These are phyloP conservation scores for Dasypolia templi DNA, from an alignment of 2,888 invertebrate species.

Conservation along the genomic window DNA sequence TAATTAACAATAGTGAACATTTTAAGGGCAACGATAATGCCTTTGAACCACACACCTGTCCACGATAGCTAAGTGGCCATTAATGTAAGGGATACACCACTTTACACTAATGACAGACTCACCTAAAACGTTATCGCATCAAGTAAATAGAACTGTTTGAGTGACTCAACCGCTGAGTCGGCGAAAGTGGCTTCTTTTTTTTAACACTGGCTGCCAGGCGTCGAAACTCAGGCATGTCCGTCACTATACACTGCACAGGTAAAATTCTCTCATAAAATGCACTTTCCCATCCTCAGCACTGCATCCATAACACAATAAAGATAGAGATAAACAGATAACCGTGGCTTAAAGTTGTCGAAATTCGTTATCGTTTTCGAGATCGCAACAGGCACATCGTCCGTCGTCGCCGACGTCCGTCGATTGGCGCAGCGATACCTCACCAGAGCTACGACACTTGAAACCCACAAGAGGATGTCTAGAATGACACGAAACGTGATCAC, in stretches of 20 bases:
- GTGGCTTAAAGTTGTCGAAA: constrained; percentile 52
- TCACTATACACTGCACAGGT: constrained; percentile 78
- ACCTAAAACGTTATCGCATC: constrained; percentile 90
- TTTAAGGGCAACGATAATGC: constrained; percentile 55
- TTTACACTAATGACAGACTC: constrained; percentile 83
- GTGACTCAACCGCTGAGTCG: constrained; percentile 78
- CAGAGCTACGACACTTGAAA: constrained; percentile 63
- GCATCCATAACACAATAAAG: constrained; percentile 75
- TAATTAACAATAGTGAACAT: constrained; percentile 54
- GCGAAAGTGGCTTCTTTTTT: constrained; percentile 86
- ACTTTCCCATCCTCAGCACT: constrained; percentile 85
- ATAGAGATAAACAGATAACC: constrained; percentile 46
- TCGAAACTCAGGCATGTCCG: constrained; percentile 88
- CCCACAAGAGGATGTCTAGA: constrained; percentile 82
- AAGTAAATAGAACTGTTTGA: constrained; percentile 81
- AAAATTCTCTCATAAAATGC: constrained; percentile 73
- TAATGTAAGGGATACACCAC: constrained; percentile 72
- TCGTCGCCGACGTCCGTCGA: constrained; percentile 71
- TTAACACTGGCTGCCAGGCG: constrained; percentile 87
- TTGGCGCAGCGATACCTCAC: constrained; percentile 59
- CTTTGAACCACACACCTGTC: constrained; percentile 69
- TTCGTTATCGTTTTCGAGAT: constrained; percentile 76
- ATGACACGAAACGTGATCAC: constrained; percentile 74
- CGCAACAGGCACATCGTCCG: constrained; percentile 78
- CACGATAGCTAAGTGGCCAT: constrained; percentile 71